These are phyloP conservation scores for Semnornis frantzii DNA, from an alignment of 2,113 vertebrate genomes.

Conservation along the genomic window DNA sequence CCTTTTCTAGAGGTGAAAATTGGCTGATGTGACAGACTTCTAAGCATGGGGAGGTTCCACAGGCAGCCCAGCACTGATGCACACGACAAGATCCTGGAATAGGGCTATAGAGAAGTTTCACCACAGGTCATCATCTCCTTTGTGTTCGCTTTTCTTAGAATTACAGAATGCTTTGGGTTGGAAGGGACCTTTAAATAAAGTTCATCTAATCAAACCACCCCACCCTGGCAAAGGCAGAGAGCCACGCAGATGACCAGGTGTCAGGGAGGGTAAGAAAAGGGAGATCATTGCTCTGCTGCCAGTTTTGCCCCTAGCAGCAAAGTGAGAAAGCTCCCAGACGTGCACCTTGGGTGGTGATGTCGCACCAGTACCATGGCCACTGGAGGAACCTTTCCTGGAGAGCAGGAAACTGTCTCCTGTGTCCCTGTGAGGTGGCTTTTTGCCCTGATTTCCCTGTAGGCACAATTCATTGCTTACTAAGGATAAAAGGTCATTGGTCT, in stretches of 20 bases:
- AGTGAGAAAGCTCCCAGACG: not conserved
- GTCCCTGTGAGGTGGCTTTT: not conserved
- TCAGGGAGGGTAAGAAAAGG: not conserved
- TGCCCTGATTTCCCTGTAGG: not conserved
- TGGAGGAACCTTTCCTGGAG: not conserved
- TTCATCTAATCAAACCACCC: not conserved
- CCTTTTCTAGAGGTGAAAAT: not conserved
- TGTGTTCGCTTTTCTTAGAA: not conserved
- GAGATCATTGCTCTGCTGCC: not conserved
- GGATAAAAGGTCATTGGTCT: not conserved
- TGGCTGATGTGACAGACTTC: not conserved
- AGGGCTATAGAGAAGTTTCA: not conserved
- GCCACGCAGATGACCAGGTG: not conserved
- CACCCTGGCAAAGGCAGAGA: not conserved
- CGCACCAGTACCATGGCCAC: fast-evolving
- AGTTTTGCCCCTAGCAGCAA: not conserved
- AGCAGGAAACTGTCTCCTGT: not conserved
- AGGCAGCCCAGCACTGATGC: not conserved
- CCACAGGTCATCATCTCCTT: not conserved
- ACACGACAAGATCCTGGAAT: fast-evolving
- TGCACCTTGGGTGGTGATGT: fast-evolving
- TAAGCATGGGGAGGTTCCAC: not conserved
- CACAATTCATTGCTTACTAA: not conserved
- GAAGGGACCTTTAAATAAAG: not conserved
- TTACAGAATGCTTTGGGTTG: not conserved